Base-by-base conservation (phyloP, 2,113 vertebrate genomes). In the Tenebrosternarchus preto region DNA sequence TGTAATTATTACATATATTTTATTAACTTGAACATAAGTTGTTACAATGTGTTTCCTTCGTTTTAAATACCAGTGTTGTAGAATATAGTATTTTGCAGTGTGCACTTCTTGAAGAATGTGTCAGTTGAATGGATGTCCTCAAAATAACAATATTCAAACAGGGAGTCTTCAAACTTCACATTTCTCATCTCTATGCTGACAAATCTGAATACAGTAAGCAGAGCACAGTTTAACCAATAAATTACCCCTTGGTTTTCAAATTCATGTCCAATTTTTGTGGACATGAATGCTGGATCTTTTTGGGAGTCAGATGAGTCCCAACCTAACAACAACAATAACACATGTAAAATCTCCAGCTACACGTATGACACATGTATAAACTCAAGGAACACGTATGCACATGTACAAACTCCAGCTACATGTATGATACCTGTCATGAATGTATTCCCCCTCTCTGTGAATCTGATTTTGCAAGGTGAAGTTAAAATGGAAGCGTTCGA, bases 391-490 rank as follows among this genome's bases (percentile, higher is more conserved):
- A 36, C 3, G 6, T 4, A 6, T 4, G 6, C 33, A 36, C 33
- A 36, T 36, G 33, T 36, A 6, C n/a, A n/a, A n/a, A n/a, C n/a
- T n/a, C 6, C 1, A 3, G 39, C 29, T 7, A 33, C 15, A 11
- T 22, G 31, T 17, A 61, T 88, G 93, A 66, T 93, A 99, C 98
- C 93, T 96, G 85, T 96, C 96, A 8, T 96, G 94, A 81, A 95
- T 92, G 83, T 96, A 97, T 39, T 94, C 93, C 39, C 96, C 96
- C 5, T 96, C 95, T 7, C 87, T 93, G 82, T 99, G 97, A 83
- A 98, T 90, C 89, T 99, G 98, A 85, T 99, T 99, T 85, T 97
- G 94, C 89, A 99, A 87, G 0, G 97, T 96, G 91, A 99, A 99
- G 90, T 99, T 99, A 83, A 99, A 98, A 63, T 95, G 95, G 88